phyloP scores from a whole-genome alignment of 1,140 invertebrate genomes.

The Sminthurinus signatus region DNA sequence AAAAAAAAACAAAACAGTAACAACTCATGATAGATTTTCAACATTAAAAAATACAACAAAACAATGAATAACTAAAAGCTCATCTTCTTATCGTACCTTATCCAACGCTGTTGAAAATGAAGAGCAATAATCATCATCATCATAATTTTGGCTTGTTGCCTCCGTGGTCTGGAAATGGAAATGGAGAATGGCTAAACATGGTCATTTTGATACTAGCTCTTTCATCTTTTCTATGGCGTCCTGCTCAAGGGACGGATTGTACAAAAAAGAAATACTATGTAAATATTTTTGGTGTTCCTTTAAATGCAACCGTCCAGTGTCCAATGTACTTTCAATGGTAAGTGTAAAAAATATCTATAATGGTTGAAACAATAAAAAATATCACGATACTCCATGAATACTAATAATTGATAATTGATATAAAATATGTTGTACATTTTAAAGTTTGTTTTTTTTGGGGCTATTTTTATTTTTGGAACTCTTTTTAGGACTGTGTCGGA shows the following conservation, averaged over 20 bases:
- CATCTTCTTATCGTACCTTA: no score
- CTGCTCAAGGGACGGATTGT: slow-evolving; percentile 22
- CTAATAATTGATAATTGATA: no score
- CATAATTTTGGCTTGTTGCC: not conserved
- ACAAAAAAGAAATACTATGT: slow-evolving; percentile 27
- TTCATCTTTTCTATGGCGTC: not conserved
- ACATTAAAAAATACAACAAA: no score
- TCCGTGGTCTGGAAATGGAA: not conserved
- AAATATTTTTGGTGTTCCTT: slow-evolving; percentile 12
- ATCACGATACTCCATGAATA: no score
- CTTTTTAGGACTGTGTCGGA: slow-evolving; percentile 31
- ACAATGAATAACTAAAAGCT: no score
- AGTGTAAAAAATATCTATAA: slow-evolving; percentile 12
- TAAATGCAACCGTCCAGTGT: slow-evolving; percentile 27
- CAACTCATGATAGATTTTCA: no score
- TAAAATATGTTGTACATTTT: no score
- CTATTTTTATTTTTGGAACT: not conserved
- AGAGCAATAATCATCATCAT: not conserved
- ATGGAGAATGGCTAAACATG: not conserved
- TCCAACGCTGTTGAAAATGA: not conserved
- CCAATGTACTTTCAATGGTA: slow-evolving; percentile 28
- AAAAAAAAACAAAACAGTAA: no score
- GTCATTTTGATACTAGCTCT: not conserved
- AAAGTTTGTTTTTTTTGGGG: not conserved
- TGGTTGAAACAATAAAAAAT: not conserved